Evolutionary conservation across 2,113 vertebrate species (phyloP).

Genomic region (Oryctolagus cuniculus): mOryCun1.1 NC_091438.1:83350501-83351000

Average conservation of each 20-base stretch:
- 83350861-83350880: not conserved
- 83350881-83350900: not conserved
- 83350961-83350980: no score
- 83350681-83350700: no score
- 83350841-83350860: not conserved
- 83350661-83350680: no score
- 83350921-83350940: not conserved
- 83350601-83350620: no score
- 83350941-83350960: not conserved
- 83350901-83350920: not conserved
- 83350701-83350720: not conserved
- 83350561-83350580: no score
- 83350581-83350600: no score
- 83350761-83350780: not conserved
- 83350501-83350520: no score
- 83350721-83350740: constrained; percentile 24
- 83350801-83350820: not conserved
- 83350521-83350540: no score
- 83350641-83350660: no score
- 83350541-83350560: no score
- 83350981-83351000: no score
- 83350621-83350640: no score
- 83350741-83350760: not conserved
- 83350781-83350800: not conserved
- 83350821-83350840: not conserved